phyloP scores from a whole-genome alignment of 2,888 invertebrate genomes.

The Chrysolina americana region DNA sequence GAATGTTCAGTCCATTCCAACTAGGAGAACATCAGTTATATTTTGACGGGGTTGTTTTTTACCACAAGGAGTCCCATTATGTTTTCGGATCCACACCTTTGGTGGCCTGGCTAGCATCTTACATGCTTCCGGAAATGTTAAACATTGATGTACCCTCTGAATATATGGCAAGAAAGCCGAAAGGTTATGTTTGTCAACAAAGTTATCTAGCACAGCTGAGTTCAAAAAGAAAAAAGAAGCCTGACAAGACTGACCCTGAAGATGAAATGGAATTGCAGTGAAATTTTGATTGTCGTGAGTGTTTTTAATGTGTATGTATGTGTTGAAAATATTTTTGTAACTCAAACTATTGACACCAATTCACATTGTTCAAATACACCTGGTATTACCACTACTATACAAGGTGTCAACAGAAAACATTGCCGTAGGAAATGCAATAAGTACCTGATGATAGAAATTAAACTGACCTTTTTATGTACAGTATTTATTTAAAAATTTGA shows the following conservation, averaged over 20 bases:
- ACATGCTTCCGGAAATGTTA: constrained; percentile 88
- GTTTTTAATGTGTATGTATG: background rate
- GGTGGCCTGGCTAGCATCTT: constrained; percentile 93
- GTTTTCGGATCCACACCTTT: constrained; percentile 83
- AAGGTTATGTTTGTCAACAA: constrained; percentile 71
- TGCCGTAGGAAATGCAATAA: too few relatives aligned
- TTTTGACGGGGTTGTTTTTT: constrained; percentile 93
- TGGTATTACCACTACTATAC: too few relatives aligned
- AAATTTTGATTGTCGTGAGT: background rate
- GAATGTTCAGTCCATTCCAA: constrained; percentile 66
- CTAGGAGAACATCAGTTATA: constrained; percentile 68
- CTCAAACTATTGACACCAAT: too few relatives aligned
- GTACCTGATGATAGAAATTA: too few relatives aligned
- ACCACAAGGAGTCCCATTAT: constrained; percentile 87
- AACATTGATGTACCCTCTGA: constrained; percentile 68
- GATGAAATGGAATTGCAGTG: constrained; percentile 9
- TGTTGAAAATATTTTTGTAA: too few relatives aligned
- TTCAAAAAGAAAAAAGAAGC: constrained; percentile 52
- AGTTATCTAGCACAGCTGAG: constrained; percentile 71
- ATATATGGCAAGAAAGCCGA: constrained; percentile 70
- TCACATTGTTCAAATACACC: too few relatives aligned
- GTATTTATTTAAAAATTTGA: too few relatives aligned
- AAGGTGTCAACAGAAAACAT: too few relatives aligned
- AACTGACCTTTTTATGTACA: too few relatives aligned
- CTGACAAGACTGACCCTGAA: background rate